Conservation (phyloP, 2,113 vertebrate species). For the Dasyprocta punctata region DNA sequence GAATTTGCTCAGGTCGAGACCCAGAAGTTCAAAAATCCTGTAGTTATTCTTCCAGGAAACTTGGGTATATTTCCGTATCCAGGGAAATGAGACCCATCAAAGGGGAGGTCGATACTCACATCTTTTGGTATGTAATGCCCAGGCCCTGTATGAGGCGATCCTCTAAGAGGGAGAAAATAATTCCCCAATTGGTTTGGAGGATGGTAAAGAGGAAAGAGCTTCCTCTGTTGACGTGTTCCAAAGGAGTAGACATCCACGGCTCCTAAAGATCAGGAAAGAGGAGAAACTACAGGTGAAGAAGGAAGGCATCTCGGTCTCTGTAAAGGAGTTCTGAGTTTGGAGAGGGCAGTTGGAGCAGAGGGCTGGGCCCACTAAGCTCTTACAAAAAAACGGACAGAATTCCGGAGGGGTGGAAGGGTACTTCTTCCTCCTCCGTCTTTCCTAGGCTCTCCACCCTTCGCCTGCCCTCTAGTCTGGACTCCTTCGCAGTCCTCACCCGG, state of each 20-base stretch:
- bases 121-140: slow-evolving; percentile 86
- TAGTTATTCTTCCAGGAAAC: neutral
- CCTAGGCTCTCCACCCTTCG: neutral
- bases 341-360: accelerated
- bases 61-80: neutral
- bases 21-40: neutral
- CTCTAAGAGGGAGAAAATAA: slow-evolving; percentile 48
- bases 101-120: slow-evolving; percentile 80
- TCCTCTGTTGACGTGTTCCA: slow-evolving; percentile 86
- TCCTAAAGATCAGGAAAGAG: slow-evolving; percentile 58
- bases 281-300: slow-evolving; percentile 8
- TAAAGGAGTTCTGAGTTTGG: accelerated
- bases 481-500: neutral
- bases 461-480: neutral
- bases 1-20: neutral
- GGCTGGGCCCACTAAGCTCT: accelerated
- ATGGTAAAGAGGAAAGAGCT: slow-evolving; percentile 82
- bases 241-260: slow-evolving; percentile 77
- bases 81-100: neutral
- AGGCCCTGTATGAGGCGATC: slow-evolving; percentile 83
- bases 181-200: slow-evolving; percentile 85
- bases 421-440: neutral
- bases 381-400: neutral
- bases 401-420: neutral
- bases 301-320: neutral